Percentiles rank a stretch among this genome's conserved stretches.
Evolutionary conservation across 1,140 invertebrate species (phyloP).

Genomic region (Agrilus planipennis): DNA sequence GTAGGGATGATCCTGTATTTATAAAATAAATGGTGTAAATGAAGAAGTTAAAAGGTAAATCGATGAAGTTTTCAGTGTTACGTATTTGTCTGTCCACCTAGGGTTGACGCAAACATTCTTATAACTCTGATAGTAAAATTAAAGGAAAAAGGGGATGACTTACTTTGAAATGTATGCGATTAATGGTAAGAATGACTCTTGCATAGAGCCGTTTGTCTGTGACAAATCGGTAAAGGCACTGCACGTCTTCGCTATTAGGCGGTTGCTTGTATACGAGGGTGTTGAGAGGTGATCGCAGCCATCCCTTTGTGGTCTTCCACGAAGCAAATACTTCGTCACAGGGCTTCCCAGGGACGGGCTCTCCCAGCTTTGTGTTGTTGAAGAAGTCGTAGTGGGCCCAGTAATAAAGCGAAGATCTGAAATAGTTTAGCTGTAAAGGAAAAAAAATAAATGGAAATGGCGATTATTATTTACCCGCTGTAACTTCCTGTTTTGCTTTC

Average conservation of each 20-base stretch:
- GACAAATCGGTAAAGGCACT: constrained; percentile 71
- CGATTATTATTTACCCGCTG: constrained; percentile 48
- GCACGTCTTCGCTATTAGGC: constrained; percentile 51
- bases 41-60: too few species aligned
- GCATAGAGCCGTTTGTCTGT: constrained; percentile 69
- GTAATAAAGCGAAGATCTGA: constrained; percentile 68
- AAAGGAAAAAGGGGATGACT: constrained; percentile 1
- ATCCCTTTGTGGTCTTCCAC: constrained; percentile 58
- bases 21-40: too few species aligned
- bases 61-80: too few species aligned
- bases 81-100: too few species aligned
- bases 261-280: constrained; percentile 72
- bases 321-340: constrained; percentile 78
- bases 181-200: constrained; percentile 61
- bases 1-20: constrained; percentile 58
- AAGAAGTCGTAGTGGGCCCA: constrained; percentile 90
- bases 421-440: constrained; percentile 9
- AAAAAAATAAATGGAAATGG: neutral
- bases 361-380: constrained; percentile 74
- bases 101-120: too few species aligned
- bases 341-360: constrained; percentile 60
- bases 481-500: constrained; percentile 86
- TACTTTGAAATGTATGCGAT: constrained; percentile 56
- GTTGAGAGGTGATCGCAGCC: constrained; percentile 67
- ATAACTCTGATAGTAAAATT: too few species aligned